phyloP scores from a whole-genome alignment of 2,113 vertebrate species.

The Ailuropoda melanoleuca region DNA sequence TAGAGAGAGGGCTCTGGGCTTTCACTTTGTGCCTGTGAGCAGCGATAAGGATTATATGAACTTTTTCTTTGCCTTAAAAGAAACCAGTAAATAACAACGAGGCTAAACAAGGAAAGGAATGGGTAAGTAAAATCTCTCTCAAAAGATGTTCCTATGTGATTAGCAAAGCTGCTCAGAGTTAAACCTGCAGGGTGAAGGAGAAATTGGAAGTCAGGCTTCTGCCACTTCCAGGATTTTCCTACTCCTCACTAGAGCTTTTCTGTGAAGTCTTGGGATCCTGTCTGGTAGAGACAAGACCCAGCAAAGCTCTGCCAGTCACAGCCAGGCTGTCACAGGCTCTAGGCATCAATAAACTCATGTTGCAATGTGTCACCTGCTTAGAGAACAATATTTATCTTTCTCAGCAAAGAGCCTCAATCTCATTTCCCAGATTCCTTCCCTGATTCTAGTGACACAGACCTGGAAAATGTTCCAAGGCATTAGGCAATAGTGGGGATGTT shows the following conservation, averaged over 20 bases:
- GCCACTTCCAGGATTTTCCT: neutral
- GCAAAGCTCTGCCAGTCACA: rapidly evolving
- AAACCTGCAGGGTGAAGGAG: neutral
- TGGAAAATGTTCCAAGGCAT: neutral
- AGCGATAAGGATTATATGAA: neutral
- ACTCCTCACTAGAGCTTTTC: conserved; percentile 29
- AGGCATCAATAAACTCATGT: neutral
- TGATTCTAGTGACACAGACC: neutral
- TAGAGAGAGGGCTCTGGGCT: neutral
- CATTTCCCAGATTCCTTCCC: neutral
- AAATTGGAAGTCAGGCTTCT: neutral
- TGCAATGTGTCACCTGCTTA: neutral
- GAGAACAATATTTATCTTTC: neutral
- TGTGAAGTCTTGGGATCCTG: neutral
- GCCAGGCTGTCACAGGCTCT: neutral
- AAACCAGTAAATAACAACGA: neutral
- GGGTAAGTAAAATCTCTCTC: neutral
- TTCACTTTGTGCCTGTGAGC: neutral
- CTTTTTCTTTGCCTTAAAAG: neutral
- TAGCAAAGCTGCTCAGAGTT: neutral
- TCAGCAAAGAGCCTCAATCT: neutral
- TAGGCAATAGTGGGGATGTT: neutral
- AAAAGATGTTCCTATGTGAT: neutral
- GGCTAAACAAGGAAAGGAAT: neutral
- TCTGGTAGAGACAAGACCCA: neutral